Evolutionary conservation across 2,888 invertebrate species (phyloP), one percentile per base, ranked within the genome.

Genomic region (Epistrophella euchroma): DNA sequence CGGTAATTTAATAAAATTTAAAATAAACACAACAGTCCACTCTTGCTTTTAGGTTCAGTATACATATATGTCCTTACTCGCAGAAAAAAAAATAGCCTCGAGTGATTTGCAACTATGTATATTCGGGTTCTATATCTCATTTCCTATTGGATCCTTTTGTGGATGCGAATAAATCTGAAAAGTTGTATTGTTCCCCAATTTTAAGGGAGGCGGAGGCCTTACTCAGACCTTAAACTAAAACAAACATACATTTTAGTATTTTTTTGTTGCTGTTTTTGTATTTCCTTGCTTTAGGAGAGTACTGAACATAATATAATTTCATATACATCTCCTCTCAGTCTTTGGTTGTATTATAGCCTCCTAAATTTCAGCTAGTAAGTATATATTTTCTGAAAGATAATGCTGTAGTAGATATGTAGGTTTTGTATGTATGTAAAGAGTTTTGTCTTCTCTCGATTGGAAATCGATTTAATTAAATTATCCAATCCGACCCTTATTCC

Each of bases 391-490:
- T 10, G 17, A 10, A 17, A 45, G 9, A 43, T n/a, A 7, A n/a
- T 43, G 9, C 4, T 40, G n/a, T 40, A 40, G 2, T 13, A 37
- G 0, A 6, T n/a, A 13, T 40, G 5, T 40, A 40, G 5, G 15
- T 40, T 0, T 50, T 19, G 4, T 47, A 19, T 1, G 0, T 22
- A 13, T 17, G 37, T 4, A 32, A 4, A 58, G 13, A 43, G 13
- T 32, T 47, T 66, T 47, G 35, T 66, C 66, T 45, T 19, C 4
- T 13, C 1, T 19, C 32, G 19, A 47, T 47, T 47, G 45, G n/a
- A 66, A 66, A 66, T 47, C 66, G 47, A 66, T 66, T 47, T 66
- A 66, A 66, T 66, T 47, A 47, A 32, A 66, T 47, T 45, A 66
- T 19, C 32, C 66, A 32, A 45, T 64, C 45, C 32, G 47, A 66